These are phyloP conservation scores for Emberiza fucata DNA, from an alignment of 2,113 vertebrate species.

Conservation along the genomic window DNA sequence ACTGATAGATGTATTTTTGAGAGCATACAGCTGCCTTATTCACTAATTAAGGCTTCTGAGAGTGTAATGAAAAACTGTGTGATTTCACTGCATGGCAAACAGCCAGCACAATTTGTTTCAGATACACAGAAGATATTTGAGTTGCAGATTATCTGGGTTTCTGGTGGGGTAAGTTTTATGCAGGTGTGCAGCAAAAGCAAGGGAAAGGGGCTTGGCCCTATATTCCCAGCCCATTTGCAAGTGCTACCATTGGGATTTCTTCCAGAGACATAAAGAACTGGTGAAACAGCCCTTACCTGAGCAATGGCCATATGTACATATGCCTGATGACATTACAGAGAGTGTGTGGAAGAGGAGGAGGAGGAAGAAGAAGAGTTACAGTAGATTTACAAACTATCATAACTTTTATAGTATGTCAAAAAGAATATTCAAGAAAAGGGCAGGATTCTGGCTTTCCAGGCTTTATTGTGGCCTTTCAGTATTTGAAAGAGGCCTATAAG, in stretches of 20 bases:
- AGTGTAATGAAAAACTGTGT: conserved; percentile 55
- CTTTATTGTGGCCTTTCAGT: neutral
- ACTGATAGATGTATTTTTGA: conserved; percentile 61
- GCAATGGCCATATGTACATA: fast-evolving
- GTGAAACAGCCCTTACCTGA: neutral
- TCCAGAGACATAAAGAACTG: neutral
- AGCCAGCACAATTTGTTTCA: conserved; percentile 69
- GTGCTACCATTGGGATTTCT: neutral
- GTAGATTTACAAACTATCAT: neutral
- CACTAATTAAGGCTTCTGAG: conserved; percentile 62
- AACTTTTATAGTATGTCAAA: neutral
- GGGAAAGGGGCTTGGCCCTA: neutral
- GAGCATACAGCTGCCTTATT: conserved; percentile 69
- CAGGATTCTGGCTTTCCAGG: neutral
- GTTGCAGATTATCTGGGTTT: conserved; percentile 53
- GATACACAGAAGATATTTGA: conserved; percentile 61
- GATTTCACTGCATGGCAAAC: conserved; percentile 59
- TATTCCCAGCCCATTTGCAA: neutral
- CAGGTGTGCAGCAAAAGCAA: conserved; percentile 39
- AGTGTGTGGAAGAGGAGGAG: neutral
- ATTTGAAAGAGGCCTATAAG: neutral
- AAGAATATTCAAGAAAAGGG: neutral
- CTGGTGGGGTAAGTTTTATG: neutral
- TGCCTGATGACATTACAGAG: neutral
- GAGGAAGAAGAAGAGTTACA: neutral